Evolutionary conservation across 1,140 invertebrate species (phyloP).

Genomic region (Apis florea): DNA sequence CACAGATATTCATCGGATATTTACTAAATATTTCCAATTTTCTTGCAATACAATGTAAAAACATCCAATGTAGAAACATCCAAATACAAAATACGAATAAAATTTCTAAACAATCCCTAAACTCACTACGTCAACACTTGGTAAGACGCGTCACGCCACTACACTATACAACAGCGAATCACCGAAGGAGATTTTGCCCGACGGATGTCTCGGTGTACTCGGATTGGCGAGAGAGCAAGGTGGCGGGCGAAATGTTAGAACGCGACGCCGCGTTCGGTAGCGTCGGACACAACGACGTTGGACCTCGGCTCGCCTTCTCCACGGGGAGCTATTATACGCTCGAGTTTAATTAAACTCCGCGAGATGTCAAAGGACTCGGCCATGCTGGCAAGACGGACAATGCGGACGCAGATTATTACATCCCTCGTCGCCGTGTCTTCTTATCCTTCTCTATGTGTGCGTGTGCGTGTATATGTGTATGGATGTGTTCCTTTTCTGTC

Average conservation of each 20-base stretch:
- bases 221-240: neutral
- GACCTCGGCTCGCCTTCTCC: slow-evolving; percentile 57
- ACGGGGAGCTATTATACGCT: slow-evolving; percentile 70
- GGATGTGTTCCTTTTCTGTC: neutral
- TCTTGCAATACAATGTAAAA: too few species aligned
- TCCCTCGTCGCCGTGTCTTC: slow-evolving; percentile 70
- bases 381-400: slow-evolving; percentile 77
- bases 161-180: neutral
- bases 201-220: neutral
- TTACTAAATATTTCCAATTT: too few species aligned
- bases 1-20: too few species aligned
- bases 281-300: slow-evolving; percentile 56
- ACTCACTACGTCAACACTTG: too few species aligned
- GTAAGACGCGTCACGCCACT: neutral
- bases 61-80: too few species aligned
- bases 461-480: neutral
- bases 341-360: slow-evolving; percentile 78
- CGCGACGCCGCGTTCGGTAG: slow-evolving; percentile 33
- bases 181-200: neutral
- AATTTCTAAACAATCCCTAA: too few species aligned
- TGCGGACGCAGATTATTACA: slow-evolving; percentile 79
- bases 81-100: too few species aligned
- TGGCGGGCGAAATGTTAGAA: slow-evolving; percentile 51
- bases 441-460: slow-evolving; percentile 23
- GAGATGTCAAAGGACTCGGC: slow-evolving; percentile 77